Conservation (phyloP, 2,113 vertebrate genomes). For the Verasper variegatus region DNA sequence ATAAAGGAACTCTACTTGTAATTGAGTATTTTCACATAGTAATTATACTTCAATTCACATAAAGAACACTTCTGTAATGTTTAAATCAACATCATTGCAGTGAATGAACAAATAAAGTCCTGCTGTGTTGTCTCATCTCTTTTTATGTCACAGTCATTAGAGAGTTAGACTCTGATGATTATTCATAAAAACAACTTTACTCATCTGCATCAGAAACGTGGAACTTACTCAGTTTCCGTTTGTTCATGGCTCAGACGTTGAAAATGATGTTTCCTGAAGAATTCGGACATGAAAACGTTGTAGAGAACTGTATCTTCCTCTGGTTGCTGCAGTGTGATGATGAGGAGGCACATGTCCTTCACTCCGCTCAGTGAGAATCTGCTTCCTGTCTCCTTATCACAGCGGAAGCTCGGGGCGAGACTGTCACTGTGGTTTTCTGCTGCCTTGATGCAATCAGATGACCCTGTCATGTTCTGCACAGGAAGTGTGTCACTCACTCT, state of each 20-base stretch:
- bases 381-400: slow-evolving; percentile 56
- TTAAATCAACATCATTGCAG: too few relatives aligned
- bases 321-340: background rate
- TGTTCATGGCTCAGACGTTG: slow-evolving; percentile 57
- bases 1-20: background rate
- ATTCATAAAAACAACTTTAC: too few relatives aligned
- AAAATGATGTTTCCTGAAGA: background rate
- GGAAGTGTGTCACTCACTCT: background rate
- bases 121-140: background rate
- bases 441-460: slow-evolving; percentile 19
- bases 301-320: background rate
- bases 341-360: background rate
- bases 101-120: background rate
- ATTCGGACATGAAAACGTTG: background rate
- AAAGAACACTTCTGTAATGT: too few relatives aligned
- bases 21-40: too few relatives aligned
- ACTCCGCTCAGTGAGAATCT: slow-evolving; percentile 4
- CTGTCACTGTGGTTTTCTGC: background rate
- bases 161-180: background rate
- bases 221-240: slow-evolving; percentile 67
- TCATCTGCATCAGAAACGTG: background rate
- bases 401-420: slow-evolving; percentile 38
- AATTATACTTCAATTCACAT: background rate
- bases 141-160: background rate
- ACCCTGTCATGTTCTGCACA: background rate